Evolutionary conservation across 2,797 vertebrate genomes (phyloP).

Genomic region (Monodelphis domestica): DNA sequence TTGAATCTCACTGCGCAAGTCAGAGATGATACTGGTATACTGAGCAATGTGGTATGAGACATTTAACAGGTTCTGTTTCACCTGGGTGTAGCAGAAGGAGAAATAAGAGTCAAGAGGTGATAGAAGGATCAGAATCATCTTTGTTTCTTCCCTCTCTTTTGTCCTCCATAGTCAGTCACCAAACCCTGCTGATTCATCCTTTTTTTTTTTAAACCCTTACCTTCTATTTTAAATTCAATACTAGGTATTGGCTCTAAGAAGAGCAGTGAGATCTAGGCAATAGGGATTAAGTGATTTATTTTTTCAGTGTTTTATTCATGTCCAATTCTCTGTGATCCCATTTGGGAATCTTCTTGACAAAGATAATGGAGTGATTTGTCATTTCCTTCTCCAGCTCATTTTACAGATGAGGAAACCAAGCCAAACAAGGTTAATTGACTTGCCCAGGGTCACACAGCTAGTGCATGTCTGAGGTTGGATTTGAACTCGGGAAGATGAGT

Average conservation of each 20-base stretch:
- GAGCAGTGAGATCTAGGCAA: no score
- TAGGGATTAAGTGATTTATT: no score
- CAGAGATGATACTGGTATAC: slow-evolving; percentile 92
- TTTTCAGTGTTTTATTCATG: no score
- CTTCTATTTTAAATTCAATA: no score
- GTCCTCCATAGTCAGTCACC: not conserved
- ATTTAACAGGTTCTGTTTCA: slow-evolving; percentile 92
- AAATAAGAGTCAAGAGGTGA: not conserved
- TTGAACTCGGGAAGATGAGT: not conserved
- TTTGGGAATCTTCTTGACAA: not conserved
- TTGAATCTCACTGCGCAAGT: slow-evolving; percentile 91
- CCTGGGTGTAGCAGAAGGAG: slow-evolving; percentile 79
- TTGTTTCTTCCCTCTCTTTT: not conserved
- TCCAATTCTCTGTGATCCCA: not conserved
- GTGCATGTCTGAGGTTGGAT: not conserved
- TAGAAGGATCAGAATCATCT: not conserved
- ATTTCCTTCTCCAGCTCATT: not conserved
- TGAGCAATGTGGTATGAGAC: slow-evolving; percentile 93
- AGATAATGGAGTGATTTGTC: not conserved
- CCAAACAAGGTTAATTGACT: not conserved
- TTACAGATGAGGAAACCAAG: not conserved
- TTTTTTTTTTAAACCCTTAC: not conserved
- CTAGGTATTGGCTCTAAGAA: no score
- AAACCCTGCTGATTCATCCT: fast-evolving
- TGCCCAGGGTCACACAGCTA: not conserved